Conservation (phyloP, 2,888 invertebrate genomes). For the Ferrisia virgata region DNA sequence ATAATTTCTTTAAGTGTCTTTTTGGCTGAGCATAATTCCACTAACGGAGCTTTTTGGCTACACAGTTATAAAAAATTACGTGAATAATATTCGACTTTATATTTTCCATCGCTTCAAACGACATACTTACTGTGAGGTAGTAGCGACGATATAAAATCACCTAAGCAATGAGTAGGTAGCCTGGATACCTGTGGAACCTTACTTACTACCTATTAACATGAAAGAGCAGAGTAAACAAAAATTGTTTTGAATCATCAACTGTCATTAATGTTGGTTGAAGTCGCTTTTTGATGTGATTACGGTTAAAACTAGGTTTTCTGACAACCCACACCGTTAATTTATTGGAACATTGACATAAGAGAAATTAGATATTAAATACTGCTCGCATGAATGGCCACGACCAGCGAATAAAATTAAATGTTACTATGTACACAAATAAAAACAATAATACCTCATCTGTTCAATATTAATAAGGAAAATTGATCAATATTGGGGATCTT, state of each 20-base stretch:
- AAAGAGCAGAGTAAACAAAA: background rate
- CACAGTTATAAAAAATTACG: too few relatives aligned
- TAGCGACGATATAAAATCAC: too few relatives aligned
- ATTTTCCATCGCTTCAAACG: too few relatives aligned
- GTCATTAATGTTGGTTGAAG: background rate
- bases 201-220: too few relatives aligned
- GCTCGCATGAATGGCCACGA: background rate
- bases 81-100: too few relatives aligned
- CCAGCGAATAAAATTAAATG: background rate
- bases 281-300: background rate
- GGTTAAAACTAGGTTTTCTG: background rate
- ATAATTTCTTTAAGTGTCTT: too few relatives aligned
- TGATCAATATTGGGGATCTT: background rate
- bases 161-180: too few relatives aligned
- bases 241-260: background rate
- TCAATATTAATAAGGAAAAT: constrained; percentile 17
- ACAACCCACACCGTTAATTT: background rate
- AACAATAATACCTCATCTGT: background rate
- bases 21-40: too few relatives aligned
- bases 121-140: too few relatives aligned
- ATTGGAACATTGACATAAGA: background rate
- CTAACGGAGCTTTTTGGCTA: too few relatives aligned
- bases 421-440: background rate
- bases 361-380: constrained; percentile 16
- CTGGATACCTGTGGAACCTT: too few relatives aligned